These are phyloP conservation scores for Himantopus leucocephalus DNA, from an alignment of 2,113 vertebrate species.

Conservation along the genomic window DNA sequence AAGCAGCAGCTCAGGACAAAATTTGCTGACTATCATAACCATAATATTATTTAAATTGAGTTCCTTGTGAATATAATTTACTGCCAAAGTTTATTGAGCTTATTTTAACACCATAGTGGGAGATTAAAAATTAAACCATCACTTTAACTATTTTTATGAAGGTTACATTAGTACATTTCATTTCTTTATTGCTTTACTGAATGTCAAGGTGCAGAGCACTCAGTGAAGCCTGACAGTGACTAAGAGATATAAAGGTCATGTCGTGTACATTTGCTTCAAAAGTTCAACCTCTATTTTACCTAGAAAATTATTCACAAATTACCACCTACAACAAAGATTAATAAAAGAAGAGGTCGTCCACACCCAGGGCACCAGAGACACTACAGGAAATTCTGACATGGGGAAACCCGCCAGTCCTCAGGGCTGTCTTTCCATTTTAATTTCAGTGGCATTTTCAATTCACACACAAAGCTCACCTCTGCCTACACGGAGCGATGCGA, in stretches of 20 bases:
- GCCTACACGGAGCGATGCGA: rapidly evolving
- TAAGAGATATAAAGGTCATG: constrained; percentile 65
- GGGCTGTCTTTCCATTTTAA: neutral
- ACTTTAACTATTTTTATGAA: constrained; percentile 73
- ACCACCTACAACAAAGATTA: constrained; percentile 12
- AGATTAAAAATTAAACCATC: constrained; percentile 74
- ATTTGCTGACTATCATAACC: constrained; percentile 5
- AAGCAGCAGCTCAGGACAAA: constrained; percentile 8
- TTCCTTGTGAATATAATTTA: constrained; percentile 22
- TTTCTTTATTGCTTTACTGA: constrained; percentile 70
- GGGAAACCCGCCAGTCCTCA: neutral
- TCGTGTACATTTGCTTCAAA: constrained; percentile 39
- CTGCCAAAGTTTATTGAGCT: constrained; percentile 56
- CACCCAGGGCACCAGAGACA: neutral
- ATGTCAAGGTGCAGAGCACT: constrained; percentile 66
- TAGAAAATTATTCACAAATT: constrained; percentile 48
- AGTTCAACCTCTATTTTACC: constrained; percentile 39
- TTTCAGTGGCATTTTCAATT: neutral
- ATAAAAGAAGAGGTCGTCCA: neutral
- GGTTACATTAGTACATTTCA: constrained; percentile 70
- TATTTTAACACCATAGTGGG: constrained; percentile 60
- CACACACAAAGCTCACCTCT: neutral
- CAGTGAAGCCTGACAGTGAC: constrained; percentile 52
- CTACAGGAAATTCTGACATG: neutral
- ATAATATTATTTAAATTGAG: constrained; percentile 49